Conservation (phyloP, 2,797 vertebrate genomes). For the Acestrorhynchus altus region DNA sequence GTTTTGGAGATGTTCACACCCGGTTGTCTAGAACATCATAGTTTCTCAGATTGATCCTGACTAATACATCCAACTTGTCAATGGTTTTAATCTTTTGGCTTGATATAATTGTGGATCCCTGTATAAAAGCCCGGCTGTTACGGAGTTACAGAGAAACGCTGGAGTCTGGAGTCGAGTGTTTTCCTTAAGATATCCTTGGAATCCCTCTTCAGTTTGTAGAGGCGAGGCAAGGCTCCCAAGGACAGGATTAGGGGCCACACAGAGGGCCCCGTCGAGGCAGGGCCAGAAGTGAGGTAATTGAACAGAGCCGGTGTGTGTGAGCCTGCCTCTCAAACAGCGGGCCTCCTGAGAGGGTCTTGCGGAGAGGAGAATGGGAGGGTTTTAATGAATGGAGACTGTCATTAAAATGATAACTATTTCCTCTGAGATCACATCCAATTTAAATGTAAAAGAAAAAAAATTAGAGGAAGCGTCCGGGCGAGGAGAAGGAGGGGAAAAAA, state of each 20-base stretch:
- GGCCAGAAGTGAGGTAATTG: conserved; percentile 72
- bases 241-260: conserved; percentile 63
- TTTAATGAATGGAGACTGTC: conserved; percentile 81
- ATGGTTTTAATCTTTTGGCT: too few relatives aligned
- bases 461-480: conserved; percentile 41
- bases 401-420: conserved; percentile 82
- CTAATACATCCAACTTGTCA: too few relatives aligned
- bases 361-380: conserved; percentile 70
- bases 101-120: too few relatives aligned
- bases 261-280: conserved; percentile 45
- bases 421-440: conserved; percentile 80
- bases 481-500: conserved; percentile 53
- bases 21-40: too few relatives aligned
- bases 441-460: conserved; percentile 70
- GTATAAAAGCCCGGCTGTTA: too few relatives aligned
- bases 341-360: conserved; percentile 63
- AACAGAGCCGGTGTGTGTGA: conserved; percentile 64
- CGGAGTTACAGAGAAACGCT: too few relatives aligned
- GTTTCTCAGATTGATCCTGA: too few relatives aligned
- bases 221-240: conserved; percentile 27
- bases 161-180: not conserved
- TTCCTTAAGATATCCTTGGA: conserved; percentile 14
- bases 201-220: conserved; percentile 9
- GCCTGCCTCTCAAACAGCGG: conserved; percentile 43
- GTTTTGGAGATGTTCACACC: too few relatives aligned